These are phyloP conservation scores for Gymnoscopelus microlampas DNA, from an alignment of 2,797 vertebrate genomes.

Conservation along the genomic window DNA sequence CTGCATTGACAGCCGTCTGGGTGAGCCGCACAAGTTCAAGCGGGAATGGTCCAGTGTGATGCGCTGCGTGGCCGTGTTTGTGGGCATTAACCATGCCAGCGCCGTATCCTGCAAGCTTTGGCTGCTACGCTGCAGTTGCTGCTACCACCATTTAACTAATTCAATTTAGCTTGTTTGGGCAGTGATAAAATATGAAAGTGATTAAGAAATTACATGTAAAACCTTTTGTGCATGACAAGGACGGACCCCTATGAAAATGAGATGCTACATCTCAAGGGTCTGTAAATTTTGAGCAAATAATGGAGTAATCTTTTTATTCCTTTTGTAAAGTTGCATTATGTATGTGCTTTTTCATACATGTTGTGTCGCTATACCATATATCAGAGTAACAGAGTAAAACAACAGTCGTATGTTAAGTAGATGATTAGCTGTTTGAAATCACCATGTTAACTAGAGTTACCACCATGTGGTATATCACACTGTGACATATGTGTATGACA, in stretches of 20 bases:
- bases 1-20: slow-evolving; percentile 92
- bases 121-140: slow-evolving; percentile 10
- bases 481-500: neutral
- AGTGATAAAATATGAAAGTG: no score
- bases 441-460: neutral
- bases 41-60: slow-evolving; percentile 98
- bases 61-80: slow-evolving; percentile 97
- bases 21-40: slow-evolving; percentile 96
- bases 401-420: no score
- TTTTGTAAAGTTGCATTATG: no score
- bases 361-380: no score
- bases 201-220: no score
- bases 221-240: no score
- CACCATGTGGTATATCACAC: neutral
- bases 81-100: slow-evolving; percentile 97
- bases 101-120: slow-evolving; percentile 89
- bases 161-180: neutral
- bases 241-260: no score
- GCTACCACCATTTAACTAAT: no score
- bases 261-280: no score
- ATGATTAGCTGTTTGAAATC: no score
- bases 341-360: no score
- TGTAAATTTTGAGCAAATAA: neutral
- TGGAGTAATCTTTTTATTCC: neutral
- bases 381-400: no score